Base-by-base conservation (phyloP, 2,888 invertebrate genomes). In the Tenthredo mesomela region DNA sequence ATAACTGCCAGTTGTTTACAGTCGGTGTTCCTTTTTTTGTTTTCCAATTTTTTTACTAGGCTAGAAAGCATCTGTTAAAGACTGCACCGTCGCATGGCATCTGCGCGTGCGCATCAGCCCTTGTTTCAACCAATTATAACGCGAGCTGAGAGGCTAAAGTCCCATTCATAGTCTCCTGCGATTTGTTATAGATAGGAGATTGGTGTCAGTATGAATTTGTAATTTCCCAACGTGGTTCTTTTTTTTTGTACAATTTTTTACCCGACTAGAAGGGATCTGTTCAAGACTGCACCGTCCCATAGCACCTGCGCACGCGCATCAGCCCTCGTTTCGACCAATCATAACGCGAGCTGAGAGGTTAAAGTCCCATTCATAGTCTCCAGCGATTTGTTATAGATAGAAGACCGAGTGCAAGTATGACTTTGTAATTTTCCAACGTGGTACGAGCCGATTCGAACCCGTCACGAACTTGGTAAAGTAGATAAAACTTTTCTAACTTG, bases 401-500 rank as follows among this genome's bases (percentile, higher is more conserved):
- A 67, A 33, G 5, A 6, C 3, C 25, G 33, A n/a, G 29, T 33
- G 18, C 1, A 67, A 67, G 29, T 67, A 15, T 33, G 12, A 67
- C 15, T 67, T 33, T 18, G 15, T 33, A 33, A 67, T 67, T 67
- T 33, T 5, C 33, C 15, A 67, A 18, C 6, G 21, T 25, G 21
- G 43, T 73, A 9, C 37, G 47, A 73, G 67, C 43, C 10, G 73
- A 73, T 40, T 47, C 5, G 43, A 73, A 73, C 21, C 47, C 73
- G 73, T 73, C 73, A 73, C 73, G 73, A 25, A 73, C 43, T 77
- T 50, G 9, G 50, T 15, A 37, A 18, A 58, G 40, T 18, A 47
- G 58, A 47, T 21, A 65, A 84, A 84, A 78, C 78, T 84, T 78
- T 78, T 10, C 47, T 6, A 80, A 80, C 61, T 80, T 77, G 21